Evolutionary conservation across 1,140 invertebrate species (phyloP), one percentile per base, ranked within the genome.

Genomic region (Nephila pilipes): DNA sequence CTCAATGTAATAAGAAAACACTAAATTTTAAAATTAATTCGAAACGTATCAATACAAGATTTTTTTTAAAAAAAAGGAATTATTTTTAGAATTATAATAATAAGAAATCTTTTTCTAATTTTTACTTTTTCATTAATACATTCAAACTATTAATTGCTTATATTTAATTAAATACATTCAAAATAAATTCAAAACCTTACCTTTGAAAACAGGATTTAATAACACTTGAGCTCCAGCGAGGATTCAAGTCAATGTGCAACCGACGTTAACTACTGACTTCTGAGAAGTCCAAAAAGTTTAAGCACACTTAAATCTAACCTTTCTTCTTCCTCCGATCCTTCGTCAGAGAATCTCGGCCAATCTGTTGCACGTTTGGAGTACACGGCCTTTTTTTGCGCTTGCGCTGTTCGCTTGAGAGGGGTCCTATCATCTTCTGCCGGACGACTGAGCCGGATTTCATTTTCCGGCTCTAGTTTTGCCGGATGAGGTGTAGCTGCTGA

Each of bases 291-390:
- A 32, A 32, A 75, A 75, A 75, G 69, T 75, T 6, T 3, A 29
- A 3, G 29, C 69, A 75, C 25, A 75, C 69, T 75, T 75, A 75
- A 75, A 75, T 75, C 29, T 14, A 75, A 20, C 29, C 69, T 75
- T 75, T 75, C 65, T 75, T 75, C 36, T 75, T 32, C 14, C 16
- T 14, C 25, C 20, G 29, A 32, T 36, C 5, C 32, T 32, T 36
- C 69, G 69, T 75, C 69, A 75, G 69, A 75, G 69, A 18, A 36
- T 18, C 69, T 75, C 69, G 69, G 69, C 69, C 69, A 75, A 75
- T 75, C 69, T 75, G 69, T 75, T 75, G 69, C 69, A 36, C 69
- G 29, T 20, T 75, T 25, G n/a, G 63, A 65, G 25, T 2, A n/a
- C 63, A 65, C n/a, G 25, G 46, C 25, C 63, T n/a, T 36, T 16